Conservation (phyloP, 2,113 vertebrate species). For the Cyprinodon brontotheroides region DNA sequence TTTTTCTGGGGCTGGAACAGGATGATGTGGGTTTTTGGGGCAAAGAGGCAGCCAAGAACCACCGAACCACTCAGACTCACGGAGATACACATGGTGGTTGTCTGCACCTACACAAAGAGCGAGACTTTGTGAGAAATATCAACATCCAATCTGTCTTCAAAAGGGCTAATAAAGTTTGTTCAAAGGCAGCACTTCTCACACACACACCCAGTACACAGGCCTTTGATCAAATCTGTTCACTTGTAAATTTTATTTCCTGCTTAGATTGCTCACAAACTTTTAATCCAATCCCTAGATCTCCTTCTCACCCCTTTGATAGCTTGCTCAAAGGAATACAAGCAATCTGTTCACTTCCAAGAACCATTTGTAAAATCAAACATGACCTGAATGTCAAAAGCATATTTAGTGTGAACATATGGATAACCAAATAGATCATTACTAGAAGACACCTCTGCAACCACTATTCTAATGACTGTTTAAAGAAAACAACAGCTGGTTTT, state of each 20-base stretch:
- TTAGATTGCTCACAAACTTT: slow-evolving; percentile 5
- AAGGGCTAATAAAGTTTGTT: slow-evolving; percentile 39
- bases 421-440: background rate
- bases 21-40: slow-evolving; percentile 96
- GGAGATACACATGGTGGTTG: slow-evolving; percentile 98
- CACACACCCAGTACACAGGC: background rate
- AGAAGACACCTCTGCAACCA: background rate
- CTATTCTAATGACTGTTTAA: background rate
- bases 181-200: slow-evolving; percentile 25
- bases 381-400: background rate
- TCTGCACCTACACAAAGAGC: slow-evolving; percentile 87
- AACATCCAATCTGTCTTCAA: slow-evolving; percentile 32
- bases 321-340: slow-evolving; percentile 1
- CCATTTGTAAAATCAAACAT: background rate
- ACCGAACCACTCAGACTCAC: slow-evolving; percentile 97
- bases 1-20: slow-evolving; percentile 99
- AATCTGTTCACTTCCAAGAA: background rate
- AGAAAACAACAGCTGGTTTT: background rate
- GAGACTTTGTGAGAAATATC: background rate
- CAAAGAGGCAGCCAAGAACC: slow-evolving; percentile 94
- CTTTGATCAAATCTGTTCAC: slow-evolving; percentile 34
- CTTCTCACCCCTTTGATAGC: background rate
- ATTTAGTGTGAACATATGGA: background rate
- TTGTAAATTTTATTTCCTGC: slow-evolving; percentile 14
- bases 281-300: slow-evolving; percentile 8